Conservation (phyloP, 1,140 invertebrate species). For the Thrips palmi region DNA sequence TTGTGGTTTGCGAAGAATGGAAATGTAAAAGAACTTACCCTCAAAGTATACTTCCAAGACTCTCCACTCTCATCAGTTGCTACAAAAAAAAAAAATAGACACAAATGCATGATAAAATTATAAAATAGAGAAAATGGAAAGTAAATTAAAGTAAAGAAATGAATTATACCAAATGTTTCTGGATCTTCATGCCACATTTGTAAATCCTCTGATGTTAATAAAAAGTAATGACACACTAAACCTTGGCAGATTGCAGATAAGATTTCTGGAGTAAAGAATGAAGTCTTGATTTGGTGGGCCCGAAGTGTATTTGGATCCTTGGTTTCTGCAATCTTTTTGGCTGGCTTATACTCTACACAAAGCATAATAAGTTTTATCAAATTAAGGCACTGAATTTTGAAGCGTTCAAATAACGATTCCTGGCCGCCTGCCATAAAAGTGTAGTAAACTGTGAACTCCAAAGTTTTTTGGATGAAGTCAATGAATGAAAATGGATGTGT, state of each 20-base stretch:
- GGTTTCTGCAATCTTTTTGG: constrained; percentile 29
- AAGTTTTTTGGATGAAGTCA: constrained; percentile 50
- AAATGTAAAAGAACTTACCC: constrained; percentile 33
- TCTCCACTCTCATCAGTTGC: constrained; percentile 72
- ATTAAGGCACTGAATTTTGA: constrained; percentile 78
- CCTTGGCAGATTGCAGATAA: constrained; percentile 62
- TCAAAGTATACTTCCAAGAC: constrained; percentile 77
- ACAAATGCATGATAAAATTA: neutral
- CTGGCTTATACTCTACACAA: constrained; percentile 49
- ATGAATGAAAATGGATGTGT: constrained; percentile 59
- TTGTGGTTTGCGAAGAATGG: too few relatives aligned
- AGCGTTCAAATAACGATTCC: constrained; percentile 57
- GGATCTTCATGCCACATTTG: constrained; percentile 79
- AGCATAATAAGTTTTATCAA: constrained; percentile 67
- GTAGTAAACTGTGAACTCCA: constrained; percentile 69
- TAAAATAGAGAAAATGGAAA: constrained; percentile 1
- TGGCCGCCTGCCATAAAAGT: constrained; percentile 67
- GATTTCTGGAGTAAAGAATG: constrained; percentile 50
- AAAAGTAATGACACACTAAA: constrained; percentile 74
- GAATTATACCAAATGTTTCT: constrained; percentile 55
- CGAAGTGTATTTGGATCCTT: constrained; percentile 29
- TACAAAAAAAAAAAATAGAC: constrained; percentile 20
- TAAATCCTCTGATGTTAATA: constrained; percentile 65
- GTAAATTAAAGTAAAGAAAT: neutral
- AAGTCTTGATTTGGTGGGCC: constrained; percentile 44